Base-by-base conservation (phyloP, 2,797 vertebrate genomes). In the Yasuhikotakia modesta region DNA sequence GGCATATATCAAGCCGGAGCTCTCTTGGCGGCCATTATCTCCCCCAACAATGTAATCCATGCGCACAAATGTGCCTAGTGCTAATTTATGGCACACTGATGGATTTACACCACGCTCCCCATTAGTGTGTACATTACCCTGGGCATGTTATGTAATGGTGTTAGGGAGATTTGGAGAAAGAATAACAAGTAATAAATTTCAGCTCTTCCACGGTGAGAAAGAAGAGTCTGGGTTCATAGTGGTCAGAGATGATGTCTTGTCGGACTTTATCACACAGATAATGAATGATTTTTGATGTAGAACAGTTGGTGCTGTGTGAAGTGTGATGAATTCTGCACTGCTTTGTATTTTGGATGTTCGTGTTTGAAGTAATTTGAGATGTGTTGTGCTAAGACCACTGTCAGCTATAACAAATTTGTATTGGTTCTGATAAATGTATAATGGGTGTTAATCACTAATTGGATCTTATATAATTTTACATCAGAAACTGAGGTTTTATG, bases 121-220 rank as follows among this genome's bases (percentile, higher is more conserved):
- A 85, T 78, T 84, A 86, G 81, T 81, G 60, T 82, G 68, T 79
- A 84, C 88, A 83, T 80, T 88, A 82, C 81, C 86, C 66, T 87
- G 84, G 91, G 92, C 86, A 87, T 83, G 89, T 90, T 84, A 83
- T 70, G 60, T 70, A 84, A 85, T 88, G 88, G 90, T 90, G 82
- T 92, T 84, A 87, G 86, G 83, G 82, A 87, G 91, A 86, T 84
- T 90, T 90, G 86, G 82, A 81, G 81, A 91, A 91, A 90, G 79
- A 79, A 86, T 76, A 87, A 84, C 86, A 91, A 89, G 85, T 79
- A 85, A 85, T 87, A 91, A 92, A 92, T 91, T 87, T 89, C 50
- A 64, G 52, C 60, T 82, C 71, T 76, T 85, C 83, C 67, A 50
- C n/a, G 35, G 80, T 84, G 83, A 82, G 82, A 88, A 83, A 21